phyloP scores from a whole-genome alignment of 2,113 vertebrate species.

The Chunga burmeisteri region DNA sequence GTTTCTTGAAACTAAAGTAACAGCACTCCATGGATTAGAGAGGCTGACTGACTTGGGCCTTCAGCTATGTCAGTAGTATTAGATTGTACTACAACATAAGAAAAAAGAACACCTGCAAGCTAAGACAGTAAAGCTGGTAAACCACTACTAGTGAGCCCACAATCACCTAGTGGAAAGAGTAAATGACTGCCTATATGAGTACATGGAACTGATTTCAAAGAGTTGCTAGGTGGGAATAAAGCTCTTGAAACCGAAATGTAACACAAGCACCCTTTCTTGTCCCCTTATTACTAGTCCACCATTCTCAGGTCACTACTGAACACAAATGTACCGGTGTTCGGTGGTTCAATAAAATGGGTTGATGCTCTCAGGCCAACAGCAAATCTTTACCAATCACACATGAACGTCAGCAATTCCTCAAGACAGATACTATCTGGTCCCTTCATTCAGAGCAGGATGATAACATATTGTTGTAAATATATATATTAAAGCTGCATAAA shows the following conservation, averaged over 20 bases:
- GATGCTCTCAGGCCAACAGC: background rate
- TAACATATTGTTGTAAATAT: background rate
- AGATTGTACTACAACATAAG: background rate
- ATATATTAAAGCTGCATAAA: background rate
- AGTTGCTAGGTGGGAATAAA: background rate
- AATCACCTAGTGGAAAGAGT: background rate
- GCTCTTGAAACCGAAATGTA: background rate
- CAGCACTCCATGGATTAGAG: background rate
- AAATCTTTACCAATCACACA: background rate
- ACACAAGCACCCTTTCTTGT: background rate
- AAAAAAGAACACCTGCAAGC: background rate
- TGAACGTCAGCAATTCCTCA: background rate
- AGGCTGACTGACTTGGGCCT: background rate
- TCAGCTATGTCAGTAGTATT: background rate
- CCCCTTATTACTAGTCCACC: accelerated
- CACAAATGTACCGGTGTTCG: background rate
- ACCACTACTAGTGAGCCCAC: background rate
- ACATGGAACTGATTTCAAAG: background rate
- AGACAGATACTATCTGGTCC: background rate
- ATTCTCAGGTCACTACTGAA: background rate
- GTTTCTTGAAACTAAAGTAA: background rate
- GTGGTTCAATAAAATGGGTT: background rate
- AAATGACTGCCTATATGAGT: background rate
- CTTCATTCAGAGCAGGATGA: background rate
- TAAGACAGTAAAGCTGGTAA: background rate